These are phyloP conservation scores for Therioaphis trifolii DNA, from an alignment of 2,888 invertebrate genomes.

Conservation along the genomic window DNA sequence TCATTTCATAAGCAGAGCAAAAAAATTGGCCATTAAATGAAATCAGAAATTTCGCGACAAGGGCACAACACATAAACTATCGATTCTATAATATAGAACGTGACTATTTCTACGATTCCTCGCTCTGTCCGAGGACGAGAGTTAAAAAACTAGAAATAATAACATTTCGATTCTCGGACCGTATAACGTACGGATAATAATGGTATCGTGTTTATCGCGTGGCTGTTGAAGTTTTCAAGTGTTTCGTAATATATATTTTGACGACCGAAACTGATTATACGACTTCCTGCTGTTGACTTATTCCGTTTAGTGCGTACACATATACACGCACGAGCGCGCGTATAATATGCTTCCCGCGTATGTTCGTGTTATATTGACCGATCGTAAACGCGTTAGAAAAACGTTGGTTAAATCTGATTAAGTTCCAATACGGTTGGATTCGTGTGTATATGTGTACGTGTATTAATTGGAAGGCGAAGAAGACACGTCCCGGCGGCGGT, in stretches of 20 bases:
- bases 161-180: no score
- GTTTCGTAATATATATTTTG: no score
- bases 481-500: slow-evolving; percentile 16
- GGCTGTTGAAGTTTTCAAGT: slow-evolving; percentile 23
- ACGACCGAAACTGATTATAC: slow-evolving; percentile 37
- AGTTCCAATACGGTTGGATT: background rate
- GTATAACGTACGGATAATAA: no score
- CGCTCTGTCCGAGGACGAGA: no score
- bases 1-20: no score
- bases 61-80: no score
- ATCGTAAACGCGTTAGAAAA: slow-evolving; percentile 37
- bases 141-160: no score
- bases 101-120: no score
- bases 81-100: no score
- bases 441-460: background rate
- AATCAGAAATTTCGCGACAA: no score
- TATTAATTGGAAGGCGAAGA: slow-evolving; percentile 3
- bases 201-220: no score
- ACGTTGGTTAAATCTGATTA: slow-evolving; percentile 14
- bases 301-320: slow-evolving; percentile 23
- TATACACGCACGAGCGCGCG: background rate
- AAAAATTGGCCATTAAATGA: no score
- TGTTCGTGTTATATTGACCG: slow-evolving; percentile 10
- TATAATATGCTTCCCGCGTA: background rate
- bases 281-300: slow-evolving; percentile 57